Conservation (phyloP, 2,113 vertebrate species). For the Upupa epops region DNA sequence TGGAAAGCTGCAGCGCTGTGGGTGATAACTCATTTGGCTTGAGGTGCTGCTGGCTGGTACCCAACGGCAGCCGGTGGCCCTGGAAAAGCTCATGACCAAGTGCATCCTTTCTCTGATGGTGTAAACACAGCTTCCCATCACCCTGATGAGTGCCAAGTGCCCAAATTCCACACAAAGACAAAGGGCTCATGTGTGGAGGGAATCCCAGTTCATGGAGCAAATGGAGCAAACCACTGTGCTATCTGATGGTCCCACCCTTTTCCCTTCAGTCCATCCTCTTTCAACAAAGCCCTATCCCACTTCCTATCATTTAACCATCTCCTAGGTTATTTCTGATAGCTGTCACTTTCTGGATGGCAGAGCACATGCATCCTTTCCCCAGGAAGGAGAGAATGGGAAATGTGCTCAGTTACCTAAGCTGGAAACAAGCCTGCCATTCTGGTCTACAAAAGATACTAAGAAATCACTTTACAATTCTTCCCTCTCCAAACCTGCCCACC, state of each 20-base stretch:
- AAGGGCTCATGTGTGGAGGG: background rate
- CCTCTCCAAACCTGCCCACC: background rate
- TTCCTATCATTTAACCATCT: background rate
- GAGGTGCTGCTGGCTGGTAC: background rate
- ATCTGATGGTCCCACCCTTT: background rate
- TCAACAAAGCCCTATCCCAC: background rate
- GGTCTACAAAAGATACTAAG: background rate
- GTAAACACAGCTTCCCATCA: background rate
- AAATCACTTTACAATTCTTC: conserved; percentile 35
- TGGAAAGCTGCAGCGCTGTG: background rate
- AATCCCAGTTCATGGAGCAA: background rate
- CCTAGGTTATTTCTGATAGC: background rate
- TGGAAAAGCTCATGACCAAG: background rate
- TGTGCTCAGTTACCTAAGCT: background rate
- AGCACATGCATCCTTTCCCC: background rate
- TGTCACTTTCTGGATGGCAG: background rate
- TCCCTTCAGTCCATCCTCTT: background rate
- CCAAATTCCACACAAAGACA: background rate
- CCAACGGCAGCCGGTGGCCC: accelerated
- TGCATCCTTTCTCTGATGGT: background rate
- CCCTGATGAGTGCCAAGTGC: background rate
- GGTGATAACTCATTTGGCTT: background rate
- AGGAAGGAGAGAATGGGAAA: background rate
- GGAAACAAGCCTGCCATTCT: background rate
- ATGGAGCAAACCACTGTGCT: background rate